Evolutionary conservation across 2,888 invertebrate species (phyloP).

Genomic region (Aphidius colemani): DNA sequence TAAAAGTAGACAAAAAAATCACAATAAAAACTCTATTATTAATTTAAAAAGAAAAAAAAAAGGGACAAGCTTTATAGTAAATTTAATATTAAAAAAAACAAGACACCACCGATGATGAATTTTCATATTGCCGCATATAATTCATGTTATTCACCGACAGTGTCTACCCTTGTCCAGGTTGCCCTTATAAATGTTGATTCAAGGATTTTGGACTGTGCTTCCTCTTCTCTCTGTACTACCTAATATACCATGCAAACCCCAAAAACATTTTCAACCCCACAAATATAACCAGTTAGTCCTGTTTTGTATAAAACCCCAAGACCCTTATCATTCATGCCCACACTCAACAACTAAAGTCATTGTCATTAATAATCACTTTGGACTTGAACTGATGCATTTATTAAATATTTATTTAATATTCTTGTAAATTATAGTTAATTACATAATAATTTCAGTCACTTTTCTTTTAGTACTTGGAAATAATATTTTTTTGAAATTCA

Average conservation of each 20-base stretch:
- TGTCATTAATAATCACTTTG: constrained; percentile 27
- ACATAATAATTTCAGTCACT: too few species aligned
- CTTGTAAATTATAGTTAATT: not conserved
- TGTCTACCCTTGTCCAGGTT: constrained; percentile 11
- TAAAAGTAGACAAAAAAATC: constrained; percentile 8
- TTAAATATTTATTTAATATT: constrained; percentile 22
- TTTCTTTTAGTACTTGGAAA: too few species aligned
- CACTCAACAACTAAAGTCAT: constrained; percentile 31
- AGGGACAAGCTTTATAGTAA: too few species aligned
- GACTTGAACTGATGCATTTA: constrained; percentile 23
- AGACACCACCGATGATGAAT: not conserved
- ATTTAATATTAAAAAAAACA: too few species aligned
- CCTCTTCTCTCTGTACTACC: not conserved
- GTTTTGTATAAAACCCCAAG: constrained; percentile 33
- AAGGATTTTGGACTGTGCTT: constrained; percentile 19
- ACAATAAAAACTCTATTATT: constrained; percentile 19
- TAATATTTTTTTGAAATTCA: not conserved
- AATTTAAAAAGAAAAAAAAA: not conserved
- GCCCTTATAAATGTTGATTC: constrained; percentile 33
- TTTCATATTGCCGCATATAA: constrained; percentile 18
- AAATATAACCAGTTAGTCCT: constrained; percentile 22
- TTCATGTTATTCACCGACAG: constrained; percentile 16
- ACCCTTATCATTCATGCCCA: constrained; percentile 52
- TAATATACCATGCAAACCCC: constrained; percentile 2
- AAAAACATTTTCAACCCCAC: constrained; percentile 11